phyloP scores from a whole-genome alignment of 2,113 vertebrate genomes.

The Scophthalmus maximus region DNA sequence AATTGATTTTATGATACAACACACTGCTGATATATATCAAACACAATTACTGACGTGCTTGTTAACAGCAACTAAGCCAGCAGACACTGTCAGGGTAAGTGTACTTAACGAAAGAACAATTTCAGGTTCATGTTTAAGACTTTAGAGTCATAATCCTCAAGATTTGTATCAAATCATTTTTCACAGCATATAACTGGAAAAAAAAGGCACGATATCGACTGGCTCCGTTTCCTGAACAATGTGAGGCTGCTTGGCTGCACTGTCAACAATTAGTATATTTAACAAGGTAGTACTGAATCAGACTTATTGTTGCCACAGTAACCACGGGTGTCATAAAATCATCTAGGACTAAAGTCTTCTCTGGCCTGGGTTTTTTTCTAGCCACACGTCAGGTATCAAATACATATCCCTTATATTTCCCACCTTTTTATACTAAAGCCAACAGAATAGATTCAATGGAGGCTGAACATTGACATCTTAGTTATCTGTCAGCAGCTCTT shows the following conservation, averaged over 20 bases:
- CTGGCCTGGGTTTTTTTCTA: neutral
- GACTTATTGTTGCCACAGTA: neutral
- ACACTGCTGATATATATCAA: neutral
- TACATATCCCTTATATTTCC: too few relatives aligned
- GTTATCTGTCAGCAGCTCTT: slow-evolving; percentile 1
- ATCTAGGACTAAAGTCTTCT: neutral
- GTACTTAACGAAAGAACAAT: too few relatives aligned
- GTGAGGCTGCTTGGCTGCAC: neutral
- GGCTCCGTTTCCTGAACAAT: neutral
- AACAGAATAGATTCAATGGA: neutral
- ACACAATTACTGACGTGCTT: too few relatives aligned
- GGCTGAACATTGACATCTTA: neutral
- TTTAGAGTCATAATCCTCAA: too few relatives aligned
- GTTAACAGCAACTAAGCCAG: too few relatives aligned
- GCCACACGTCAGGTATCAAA: neutral
- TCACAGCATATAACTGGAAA: too few relatives aligned
- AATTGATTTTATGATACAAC: neutral
- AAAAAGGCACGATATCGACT: neutral
- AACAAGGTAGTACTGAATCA: neutral
- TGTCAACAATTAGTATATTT: neutral
- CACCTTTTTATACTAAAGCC: neutral
- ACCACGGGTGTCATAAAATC: neutral
- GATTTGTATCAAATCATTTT: too few relatives aligned
- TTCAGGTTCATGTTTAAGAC: too few relatives aligned
- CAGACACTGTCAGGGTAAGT: too few relatives aligned